Conservation (phyloP, 2,888 invertebrate species). For the Caradrina kadenii region DNA sequence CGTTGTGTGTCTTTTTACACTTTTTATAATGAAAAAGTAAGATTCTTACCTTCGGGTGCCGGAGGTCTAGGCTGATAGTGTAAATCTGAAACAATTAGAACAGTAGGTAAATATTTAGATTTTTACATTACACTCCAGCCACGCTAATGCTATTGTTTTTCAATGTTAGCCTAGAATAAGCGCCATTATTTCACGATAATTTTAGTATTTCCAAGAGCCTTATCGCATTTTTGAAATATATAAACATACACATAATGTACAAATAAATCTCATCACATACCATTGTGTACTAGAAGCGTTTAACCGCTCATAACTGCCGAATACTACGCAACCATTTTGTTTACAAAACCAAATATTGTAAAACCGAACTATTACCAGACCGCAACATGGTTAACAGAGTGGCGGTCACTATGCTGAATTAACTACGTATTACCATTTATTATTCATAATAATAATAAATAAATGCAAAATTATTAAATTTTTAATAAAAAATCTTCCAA, state of each 20-base stretch:
- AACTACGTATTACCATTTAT: conserved; percentile 11
- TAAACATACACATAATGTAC: no score
- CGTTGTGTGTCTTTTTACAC: no score
- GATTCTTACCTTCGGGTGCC: conserved; percentile 90
- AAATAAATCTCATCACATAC: conserved; percentile 13
- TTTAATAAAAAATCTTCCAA: no score
- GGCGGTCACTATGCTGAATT: conserved; percentile 37
- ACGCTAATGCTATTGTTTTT: no score
- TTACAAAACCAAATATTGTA: conserved; percentile 54
- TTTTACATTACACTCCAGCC: not conserved
- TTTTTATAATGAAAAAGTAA: no score
- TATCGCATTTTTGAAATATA: no score
- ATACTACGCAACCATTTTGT: conserved; percentile 43
- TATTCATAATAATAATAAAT: no score
- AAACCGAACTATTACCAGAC: conserved; percentile 54
- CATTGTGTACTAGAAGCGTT: conserved; percentile 20
- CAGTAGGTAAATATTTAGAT: conserved; percentile 10
- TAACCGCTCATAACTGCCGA: conserved; percentile 23
- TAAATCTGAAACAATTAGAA: conserved; percentile 91
- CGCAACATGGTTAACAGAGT: conserved; percentile 53
- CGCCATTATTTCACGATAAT: not conserved
- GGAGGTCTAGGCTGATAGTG: conserved; percentile 92
- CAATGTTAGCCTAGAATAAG: no score
- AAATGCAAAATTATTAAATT: no score
- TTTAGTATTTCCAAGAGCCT: not conserved